Evolutionary conservation across 1,140 invertebrate genomes (phyloP).

Genomic region (Neodiprion virginianus): DNA sequence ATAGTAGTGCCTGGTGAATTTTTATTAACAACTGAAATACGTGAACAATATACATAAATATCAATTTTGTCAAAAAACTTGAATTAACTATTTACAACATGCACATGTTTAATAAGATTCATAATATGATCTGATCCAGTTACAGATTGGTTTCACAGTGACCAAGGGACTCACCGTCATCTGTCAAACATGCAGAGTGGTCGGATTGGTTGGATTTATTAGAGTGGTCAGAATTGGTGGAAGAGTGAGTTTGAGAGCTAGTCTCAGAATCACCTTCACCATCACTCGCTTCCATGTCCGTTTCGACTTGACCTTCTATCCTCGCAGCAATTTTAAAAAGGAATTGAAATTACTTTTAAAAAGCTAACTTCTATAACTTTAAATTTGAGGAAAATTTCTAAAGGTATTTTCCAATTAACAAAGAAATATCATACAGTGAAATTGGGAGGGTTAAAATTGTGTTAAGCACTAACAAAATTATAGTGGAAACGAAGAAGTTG

Average conservation of each 20-base stretch:
- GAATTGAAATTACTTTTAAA: conserved; percentile 27
- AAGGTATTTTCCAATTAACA: neutral
- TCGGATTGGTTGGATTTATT: conserved; percentile 57
- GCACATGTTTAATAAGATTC: neutral
- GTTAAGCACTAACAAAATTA: too few species aligned
- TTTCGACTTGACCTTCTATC: conserved; percentile 60
- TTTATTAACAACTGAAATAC: too few species aligned
- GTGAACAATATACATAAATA: neutral
- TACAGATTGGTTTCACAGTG: neutral
- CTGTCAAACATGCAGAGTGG: conserved; percentile 58
- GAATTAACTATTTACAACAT: conserved; percentile 9
- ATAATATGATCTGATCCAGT: neutral
- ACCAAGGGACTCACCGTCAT: conserved; percentile 55
- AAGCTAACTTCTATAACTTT: neutral
- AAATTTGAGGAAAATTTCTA: neutral
- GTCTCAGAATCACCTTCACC: conserved; percentile 62
- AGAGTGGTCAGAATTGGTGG: conserved; percentile 58
- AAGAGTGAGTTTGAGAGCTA: conserved; percentile 61
- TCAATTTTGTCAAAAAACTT: neutral
- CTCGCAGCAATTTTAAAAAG: conserved; percentile 55
- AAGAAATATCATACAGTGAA: neutral
- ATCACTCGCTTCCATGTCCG: conserved; percentile 60
- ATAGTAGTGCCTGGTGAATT: too few species aligned
- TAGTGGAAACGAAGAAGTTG: too few species aligned
- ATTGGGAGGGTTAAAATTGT: neutral